Evolutionary conservation across 2,888 invertebrate species (phyloP).

Genomic region (Prenolepis imparis): DNA sequence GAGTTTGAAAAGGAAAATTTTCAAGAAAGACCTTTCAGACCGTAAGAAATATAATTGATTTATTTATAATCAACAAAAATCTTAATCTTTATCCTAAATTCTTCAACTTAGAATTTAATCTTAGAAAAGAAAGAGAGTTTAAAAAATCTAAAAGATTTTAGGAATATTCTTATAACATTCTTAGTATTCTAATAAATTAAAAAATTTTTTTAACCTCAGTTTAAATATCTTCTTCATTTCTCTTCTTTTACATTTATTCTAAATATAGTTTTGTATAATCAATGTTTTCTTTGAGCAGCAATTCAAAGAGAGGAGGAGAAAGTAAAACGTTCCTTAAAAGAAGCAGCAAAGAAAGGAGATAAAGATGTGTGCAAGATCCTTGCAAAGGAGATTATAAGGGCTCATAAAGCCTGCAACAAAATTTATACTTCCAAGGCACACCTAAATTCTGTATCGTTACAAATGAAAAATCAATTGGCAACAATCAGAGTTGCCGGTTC

Average conservation of each 20-base stretch:
- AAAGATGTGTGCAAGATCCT: constrained; percentile 97
- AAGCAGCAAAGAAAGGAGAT: constrained; percentile 97
- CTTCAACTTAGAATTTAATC: background rate
- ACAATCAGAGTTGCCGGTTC: constrained; percentile 97
- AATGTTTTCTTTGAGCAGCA: constrained; percentile 86
- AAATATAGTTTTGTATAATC: background rate
- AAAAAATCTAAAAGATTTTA: background rate
- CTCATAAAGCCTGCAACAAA: constrained; percentile 95
- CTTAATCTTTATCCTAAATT: background rate
- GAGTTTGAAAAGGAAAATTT: constrained; percentile 75
- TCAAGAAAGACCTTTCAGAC: background rate
- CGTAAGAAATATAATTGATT: background rate
- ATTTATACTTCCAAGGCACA: constrained; percentile 99
- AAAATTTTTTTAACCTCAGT: too few species aligned
- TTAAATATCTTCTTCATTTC: background rate
- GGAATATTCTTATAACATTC: background rate
- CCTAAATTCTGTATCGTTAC: constrained; percentile 97
- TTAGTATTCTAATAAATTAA: background rate
- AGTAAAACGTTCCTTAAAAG: constrained; percentile 96
- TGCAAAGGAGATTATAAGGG: constrained; percentile 96
- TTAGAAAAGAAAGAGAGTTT: background rate
- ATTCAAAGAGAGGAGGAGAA: constrained; percentile 99
- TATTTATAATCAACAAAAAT: background rate
- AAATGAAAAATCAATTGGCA: constrained; percentile 99
- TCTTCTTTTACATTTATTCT: background rate